Conservation (phyloP, 1,140 invertebrate species). For the Hormaphis cornu region DNA sequence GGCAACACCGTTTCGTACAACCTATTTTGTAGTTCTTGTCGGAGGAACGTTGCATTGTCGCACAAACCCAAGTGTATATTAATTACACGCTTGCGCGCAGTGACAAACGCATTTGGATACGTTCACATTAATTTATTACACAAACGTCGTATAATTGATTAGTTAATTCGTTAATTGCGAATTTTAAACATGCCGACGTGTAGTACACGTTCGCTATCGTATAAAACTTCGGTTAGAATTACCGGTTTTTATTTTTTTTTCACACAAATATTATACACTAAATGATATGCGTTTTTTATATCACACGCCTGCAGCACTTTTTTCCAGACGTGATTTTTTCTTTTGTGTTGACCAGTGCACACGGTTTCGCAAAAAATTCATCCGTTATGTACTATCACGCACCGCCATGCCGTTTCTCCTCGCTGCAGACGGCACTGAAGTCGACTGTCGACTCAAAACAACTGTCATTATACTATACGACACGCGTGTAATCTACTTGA, state of each 20-base stretch:
- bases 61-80: too few relatives aligned
- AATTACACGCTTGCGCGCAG: too few relatives aligned
- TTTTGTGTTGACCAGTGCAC: neutral
- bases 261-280: neutral
- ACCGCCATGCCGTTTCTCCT: neutral
- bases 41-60: too few relatives aligned
- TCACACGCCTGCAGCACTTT: neutral
- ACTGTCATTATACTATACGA: too few relatives aligned
- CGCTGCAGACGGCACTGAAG: too few relatives aligned
- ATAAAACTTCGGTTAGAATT: neutral
- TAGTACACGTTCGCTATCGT: neutral
- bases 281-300: too few relatives aligned
- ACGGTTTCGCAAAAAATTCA: conserved; percentile 24
- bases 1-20: too few relatives aligned
- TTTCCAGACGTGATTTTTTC: neutral
- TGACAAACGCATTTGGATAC: too few relatives aligned
- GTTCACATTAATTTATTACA: neutral
- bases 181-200: conserved; percentile 12
- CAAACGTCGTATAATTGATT: conserved; percentile 12
- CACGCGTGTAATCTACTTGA: too few relatives aligned
- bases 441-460: too few relatives aligned
- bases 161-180: conserved; percentile 22
- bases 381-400: conserved; percentile 5
- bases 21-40: too few relatives aligned
- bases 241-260: conserved; percentile 4